These are phyloP conservation scores for Panulirus ornatus DNA, from an alignment of 1,140 invertebrate genomes.

Conservation along the genomic window DNA sequence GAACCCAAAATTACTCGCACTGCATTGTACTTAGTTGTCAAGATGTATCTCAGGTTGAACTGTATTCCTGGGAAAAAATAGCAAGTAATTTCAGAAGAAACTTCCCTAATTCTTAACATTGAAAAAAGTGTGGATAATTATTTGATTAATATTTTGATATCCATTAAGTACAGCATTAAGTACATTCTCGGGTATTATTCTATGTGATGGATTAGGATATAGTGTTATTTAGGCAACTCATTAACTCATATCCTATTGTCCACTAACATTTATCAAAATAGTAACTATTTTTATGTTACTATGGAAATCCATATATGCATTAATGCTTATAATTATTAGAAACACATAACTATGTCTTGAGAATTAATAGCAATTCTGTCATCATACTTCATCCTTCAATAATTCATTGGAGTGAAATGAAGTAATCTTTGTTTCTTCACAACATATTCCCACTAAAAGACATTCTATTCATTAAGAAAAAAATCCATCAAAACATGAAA, in stretches of 20 bases:
- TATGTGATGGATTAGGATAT: conserved; percentile 25
- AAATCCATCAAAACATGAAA: too few species aligned
- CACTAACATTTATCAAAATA: conserved; percentile 6
- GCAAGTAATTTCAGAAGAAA: conserved; percentile 2
- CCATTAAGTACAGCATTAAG: conserved; percentile 72
- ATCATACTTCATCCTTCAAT: too few species aligned
- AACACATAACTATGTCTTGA: neutral
- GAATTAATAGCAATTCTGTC: neutral
- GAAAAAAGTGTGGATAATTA: conserved; percentile 23
- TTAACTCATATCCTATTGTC: conserved; percentile 1
- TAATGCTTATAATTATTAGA: neutral
- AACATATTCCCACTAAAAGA: too few species aligned
- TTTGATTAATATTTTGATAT: conserved; percentile 71
- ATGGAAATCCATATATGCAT: neutral
- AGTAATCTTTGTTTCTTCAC: too few species aligned
- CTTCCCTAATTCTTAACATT: neutral
- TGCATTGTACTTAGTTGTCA: conserved; percentile 54
- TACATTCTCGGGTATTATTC: conserved; percentile 43
- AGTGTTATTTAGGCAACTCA: neutral
- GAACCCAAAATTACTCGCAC: conserved; percentile 28
- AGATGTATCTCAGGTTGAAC: conserved; percentile 15
- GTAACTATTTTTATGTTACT: neutral
- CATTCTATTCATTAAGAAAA: too few species aligned
- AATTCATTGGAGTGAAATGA: too few species aligned
- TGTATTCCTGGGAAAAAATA: conserved; percentile 22